phyloP scores from a whole-genome alignment of 30 jellyfish, hydroid and myxozoan genomes.

The Chrysaora quinquecirrha region DNA sequence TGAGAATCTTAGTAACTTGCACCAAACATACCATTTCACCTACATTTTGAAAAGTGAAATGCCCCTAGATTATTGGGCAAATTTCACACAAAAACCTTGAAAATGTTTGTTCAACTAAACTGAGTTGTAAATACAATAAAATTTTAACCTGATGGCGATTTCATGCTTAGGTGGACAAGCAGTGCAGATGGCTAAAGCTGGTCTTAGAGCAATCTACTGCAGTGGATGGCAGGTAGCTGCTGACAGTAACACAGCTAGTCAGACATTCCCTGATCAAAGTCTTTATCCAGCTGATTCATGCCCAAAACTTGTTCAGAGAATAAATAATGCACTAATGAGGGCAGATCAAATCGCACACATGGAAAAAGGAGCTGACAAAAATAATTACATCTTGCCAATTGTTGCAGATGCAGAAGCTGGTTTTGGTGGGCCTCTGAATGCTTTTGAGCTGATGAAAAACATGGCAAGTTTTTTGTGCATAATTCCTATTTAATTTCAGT shows the following conservation, averaged over 20 bases:
- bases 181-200: slow-evolving; percentile 98
- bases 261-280: slow-evolving; percentile 90
- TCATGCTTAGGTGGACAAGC: slow-evolving; percentile 94
- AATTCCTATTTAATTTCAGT: background rate
- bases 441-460: slow-evolving; percentile 84
- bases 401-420: slow-evolving; percentile 99
- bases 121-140: too few species aligned
- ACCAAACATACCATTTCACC: too few species aligned
- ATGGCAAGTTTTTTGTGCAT: slow-evolving; percentile 62
- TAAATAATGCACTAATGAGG: slow-evolving; percentile 92
- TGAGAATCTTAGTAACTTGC: too few species aligned
- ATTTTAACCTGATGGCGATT: too few species aligned
- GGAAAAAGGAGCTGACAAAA: slow-evolving; percentile 59
- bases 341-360: slow-evolving; percentile 93
- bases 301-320: slow-evolving; percentile 85
- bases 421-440: slow-evolving; percentile 97
- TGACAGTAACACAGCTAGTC: slow-evolving; percentile 78
- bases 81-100: too few species aligned
- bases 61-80: too few species aligned
- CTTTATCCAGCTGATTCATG: slow-evolving; percentile 92
- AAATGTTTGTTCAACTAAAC: too few species aligned
- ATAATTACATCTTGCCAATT: slow-evolving; percentile 80
- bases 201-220: slow-evolving; percentile 85
- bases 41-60: too few species aligned
- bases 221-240: slow-evolving; percentile 99